Evolutionary conservation across 2,888 invertebrate genomes (phyloP).

Genomic region (Ptycholaimellus sp.): DNA sequence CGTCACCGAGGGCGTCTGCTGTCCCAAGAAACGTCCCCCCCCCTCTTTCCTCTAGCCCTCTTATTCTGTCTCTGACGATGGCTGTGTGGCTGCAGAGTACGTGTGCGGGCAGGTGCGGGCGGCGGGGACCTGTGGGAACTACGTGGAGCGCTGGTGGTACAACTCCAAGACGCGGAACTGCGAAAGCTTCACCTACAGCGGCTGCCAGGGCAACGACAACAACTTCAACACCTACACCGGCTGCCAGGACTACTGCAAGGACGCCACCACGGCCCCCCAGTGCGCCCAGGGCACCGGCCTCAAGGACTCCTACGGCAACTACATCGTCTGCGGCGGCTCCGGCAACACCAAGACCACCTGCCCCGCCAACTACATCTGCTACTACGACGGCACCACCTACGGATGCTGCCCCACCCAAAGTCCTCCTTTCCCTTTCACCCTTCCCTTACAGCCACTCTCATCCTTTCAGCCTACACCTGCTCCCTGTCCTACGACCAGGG

Average conservation of each 20-base stretch:
- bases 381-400: conserved; percentile 24
- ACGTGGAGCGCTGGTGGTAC: conserved; percentile 25
- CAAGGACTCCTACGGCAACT: conserved; percentile 23
- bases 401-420: conserved; percentile 24
- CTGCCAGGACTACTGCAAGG: conserved; percentile 23
- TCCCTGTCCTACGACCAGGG: conserved; percentile 21
- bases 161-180: conserved; percentile 25
- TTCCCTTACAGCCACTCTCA: not conserved
- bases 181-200: conserved; percentile 24
- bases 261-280: conserved; percentile 20
- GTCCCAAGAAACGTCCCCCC: too few species aligned
- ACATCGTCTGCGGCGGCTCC: conserved; percentile 20
- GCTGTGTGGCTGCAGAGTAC: conserved; percentile 21
- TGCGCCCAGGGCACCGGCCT: conserved; percentile 24
- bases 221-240: conserved; percentile 24
- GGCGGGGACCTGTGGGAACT: conserved; percentile 22
- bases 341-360: conserved; percentile 17
- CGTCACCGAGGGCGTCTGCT: conserved; percentile 18
- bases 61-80: too few species aligned
- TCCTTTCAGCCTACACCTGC: conserved; percentile 21
- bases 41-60: too few species aligned
- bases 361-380: conserved; percentile 24
- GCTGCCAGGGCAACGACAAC: conserved; percentile 22
- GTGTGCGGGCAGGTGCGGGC: conserved; percentile 22
- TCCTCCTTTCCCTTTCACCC: not conserved